phyloP scores from a whole-genome alignment of 2,888 invertebrate species.

The Caenorhabditis panamensis region DNA sequence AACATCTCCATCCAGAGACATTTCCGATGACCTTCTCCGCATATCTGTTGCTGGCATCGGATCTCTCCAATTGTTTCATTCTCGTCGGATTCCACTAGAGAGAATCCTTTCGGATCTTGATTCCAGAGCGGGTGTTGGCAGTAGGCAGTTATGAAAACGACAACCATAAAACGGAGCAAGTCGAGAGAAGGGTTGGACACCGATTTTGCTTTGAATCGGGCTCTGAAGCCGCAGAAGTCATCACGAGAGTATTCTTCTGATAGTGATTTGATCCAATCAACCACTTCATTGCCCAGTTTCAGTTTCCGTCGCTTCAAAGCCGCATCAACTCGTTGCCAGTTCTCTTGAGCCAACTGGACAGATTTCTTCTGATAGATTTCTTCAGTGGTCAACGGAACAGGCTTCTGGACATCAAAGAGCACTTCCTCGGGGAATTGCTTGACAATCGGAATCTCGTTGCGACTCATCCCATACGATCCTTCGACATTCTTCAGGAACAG shows the following conservation, averaged over 20 bases:
- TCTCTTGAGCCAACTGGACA: neutral
- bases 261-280: neutral
- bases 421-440: neutral
- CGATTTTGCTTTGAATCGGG: neutral
- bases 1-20: constrained; percentile 45
- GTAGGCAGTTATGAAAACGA: constrained; percentile 14
- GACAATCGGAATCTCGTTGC: neutral
- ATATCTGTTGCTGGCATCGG: constrained; percentile 8
- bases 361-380: neutral
- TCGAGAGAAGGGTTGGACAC: neutral
- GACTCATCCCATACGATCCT: neutral
- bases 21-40: constrained; percentile 36
- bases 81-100: constrained; percentile 4
- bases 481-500: constrained; percentile 16
- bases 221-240: neutral
- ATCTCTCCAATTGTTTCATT: neutral
- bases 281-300: neutral
- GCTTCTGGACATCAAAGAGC: neutral
- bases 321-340: neutral
- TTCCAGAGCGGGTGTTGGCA: constrained; percentile 21
- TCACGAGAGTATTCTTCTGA: no score
- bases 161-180: neutral
- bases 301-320: neutral
- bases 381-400: neutral
- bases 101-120: neutral